These are phyloP conservation scores for Atta texana DNA, from an alignment of 1,140 invertebrate genomes.

Conservation along the genomic window DNA sequence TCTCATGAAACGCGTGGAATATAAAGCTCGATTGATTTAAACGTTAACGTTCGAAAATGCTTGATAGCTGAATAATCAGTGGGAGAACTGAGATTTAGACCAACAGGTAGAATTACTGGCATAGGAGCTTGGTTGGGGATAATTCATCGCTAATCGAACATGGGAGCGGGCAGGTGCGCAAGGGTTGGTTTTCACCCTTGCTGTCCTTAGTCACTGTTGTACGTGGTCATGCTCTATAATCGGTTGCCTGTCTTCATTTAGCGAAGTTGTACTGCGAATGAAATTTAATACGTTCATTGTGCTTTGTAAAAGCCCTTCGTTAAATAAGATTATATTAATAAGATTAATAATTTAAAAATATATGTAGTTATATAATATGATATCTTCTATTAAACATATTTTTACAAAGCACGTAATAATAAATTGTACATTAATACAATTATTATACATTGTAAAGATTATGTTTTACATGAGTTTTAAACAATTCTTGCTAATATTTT, in stretches of 20 bases:
- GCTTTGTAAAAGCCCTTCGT: background rate
- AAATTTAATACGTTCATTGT: conserved; percentile 55
- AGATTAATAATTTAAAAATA: conserved; percentile 1
- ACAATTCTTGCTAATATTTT: background rate
- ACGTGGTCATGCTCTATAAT: conserved; percentile 76
- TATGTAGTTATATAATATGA: background rate
- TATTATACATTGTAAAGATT: background rate
- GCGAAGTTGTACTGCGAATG: conserved; percentile 50
- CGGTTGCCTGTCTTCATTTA: conserved; percentile 70
- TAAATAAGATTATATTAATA: conserved; percentile 22
- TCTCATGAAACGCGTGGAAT: background rate
- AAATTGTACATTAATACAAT: background rate
- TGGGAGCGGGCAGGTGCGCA: conserved; percentile 78
- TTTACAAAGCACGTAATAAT: background rate
- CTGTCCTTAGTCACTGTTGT: conserved; percentile 65
- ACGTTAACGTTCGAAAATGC: conserved; percentile 43
- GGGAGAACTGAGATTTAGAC: conserved; percentile 62
- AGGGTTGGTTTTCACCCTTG: conserved; percentile 76
- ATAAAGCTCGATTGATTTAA: conserved; percentile 42
- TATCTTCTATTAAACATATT: background rate
- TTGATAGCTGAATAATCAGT: conserved; percentile 57
- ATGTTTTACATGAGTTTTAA: background rate
- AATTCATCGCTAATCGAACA: conserved; percentile 82
- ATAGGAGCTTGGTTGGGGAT: conserved; percentile 70
- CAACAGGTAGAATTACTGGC: conserved; percentile 79